Evolutionary conservation across 2,888 invertebrate genomes (phyloP).

Genomic region (Julus scanicus): DNA sequence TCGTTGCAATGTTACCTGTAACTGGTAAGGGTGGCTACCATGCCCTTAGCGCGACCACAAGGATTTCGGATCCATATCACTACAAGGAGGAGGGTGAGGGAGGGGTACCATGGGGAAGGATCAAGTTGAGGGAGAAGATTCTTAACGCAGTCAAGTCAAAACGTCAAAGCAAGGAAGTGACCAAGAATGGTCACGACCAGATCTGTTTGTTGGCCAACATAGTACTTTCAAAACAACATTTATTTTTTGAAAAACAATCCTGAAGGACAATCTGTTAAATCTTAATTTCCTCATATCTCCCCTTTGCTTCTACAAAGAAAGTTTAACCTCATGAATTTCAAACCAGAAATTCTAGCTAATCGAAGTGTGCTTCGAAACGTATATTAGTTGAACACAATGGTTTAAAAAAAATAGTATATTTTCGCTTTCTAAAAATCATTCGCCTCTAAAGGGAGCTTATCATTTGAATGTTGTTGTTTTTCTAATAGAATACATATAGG

Average conservation of each 20-base stretch:
- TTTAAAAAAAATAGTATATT: too few relatives aligned
- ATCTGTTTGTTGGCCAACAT: slow-evolving; percentile 14
- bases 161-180: slow-evolving; percentile 4
- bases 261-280: neutral
- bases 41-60: slow-evolving; percentile 16
- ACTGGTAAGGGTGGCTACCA: slow-evolving; percentile 30
- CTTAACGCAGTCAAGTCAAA: neutral
- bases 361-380: too few relatives aligned
- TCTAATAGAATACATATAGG: too few relatives aligned
- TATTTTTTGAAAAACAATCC: slow-evolving; percentile 20
- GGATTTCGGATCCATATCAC: slow-evolving; percentile 14
- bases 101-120: neutral
- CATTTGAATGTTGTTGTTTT: too few relatives aligned
- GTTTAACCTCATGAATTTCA: neutral
- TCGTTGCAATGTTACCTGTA: slow-evolving; percentile 30
- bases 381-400: too few relatives aligned
- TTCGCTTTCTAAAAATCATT: too few relatives aligned
- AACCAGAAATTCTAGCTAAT: neutral
- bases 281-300: neutral
- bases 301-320: too few relatives aligned
- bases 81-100: neutral
- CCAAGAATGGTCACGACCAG: neutral
- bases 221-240: neutral
- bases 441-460: too few relatives aligned
- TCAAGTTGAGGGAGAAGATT: neutral